phyloP scores from a whole-genome alignment of 2,113 vertebrate species.

The Litocranius walleri region DNA sequence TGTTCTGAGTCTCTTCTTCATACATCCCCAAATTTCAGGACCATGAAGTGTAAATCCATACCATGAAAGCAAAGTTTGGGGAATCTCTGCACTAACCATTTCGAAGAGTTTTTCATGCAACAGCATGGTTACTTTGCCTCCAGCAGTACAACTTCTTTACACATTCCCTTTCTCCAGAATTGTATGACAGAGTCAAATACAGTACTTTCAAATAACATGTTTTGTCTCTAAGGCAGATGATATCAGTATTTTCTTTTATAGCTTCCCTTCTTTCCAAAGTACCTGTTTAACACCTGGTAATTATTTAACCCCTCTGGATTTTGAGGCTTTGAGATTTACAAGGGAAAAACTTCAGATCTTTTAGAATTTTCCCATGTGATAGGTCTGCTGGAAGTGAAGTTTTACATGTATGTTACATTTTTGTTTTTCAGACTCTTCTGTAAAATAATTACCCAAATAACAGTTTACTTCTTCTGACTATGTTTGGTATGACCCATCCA shows the following conservation, averaged over 20 bases:
- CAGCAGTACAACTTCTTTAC: background rate
- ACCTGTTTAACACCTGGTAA: background rate
- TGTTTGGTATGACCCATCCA: background rate
- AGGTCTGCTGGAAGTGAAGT: background rate
- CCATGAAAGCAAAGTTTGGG: background rate
- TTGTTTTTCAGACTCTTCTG: background rate
- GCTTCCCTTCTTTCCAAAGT: background rate
- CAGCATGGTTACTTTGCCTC: background rate
- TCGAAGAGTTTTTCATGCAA: background rate
- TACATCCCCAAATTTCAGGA: background rate
- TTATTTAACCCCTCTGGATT: background rate
- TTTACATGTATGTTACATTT: background rate
- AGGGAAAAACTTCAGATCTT: background rate
- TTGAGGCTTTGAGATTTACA: background rate
- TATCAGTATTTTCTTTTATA: background rate
- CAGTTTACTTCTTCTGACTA: background rate
- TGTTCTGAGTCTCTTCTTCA: background rate
- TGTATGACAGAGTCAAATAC: background rate
- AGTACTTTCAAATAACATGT: background rate
- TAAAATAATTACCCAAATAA: background rate
- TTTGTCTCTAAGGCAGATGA: background rate
- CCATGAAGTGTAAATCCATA: background rate
- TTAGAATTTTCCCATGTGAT: background rate
- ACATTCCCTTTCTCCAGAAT: background rate
- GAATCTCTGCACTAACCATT: background rate